Conservation (phyloP, 2,888 invertebrate species). For the Ctena decussata region DNA sequence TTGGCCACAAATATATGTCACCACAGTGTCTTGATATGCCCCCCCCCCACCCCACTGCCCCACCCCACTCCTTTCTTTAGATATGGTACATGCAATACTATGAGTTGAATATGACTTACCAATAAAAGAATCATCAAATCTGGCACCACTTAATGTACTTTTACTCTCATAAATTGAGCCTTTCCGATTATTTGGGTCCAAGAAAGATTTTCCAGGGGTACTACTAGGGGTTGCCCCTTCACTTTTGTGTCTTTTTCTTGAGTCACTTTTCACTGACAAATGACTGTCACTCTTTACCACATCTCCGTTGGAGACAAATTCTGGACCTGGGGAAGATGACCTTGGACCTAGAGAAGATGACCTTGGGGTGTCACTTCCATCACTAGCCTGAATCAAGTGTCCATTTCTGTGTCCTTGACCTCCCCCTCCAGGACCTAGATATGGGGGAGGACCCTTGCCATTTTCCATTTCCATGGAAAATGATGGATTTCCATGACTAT, state of each 20-base stretch:
- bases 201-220: slow-evolving; percentile 43
- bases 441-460: slow-evolving; percentile 46
- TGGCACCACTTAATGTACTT: slow-evolving; percentile 71
- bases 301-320: slow-evolving; percentile 16
- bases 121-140: slow-evolving; percentile 74
- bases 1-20: too few relatives aligned
- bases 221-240: slow-evolving; percentile 56
- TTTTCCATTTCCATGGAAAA: slow-evolving; percentile 59
- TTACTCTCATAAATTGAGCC: slow-evolving; percentile 70
- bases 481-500: slow-evolving; percentile 49
- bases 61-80: too few relatives aligned
- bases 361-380: neutral
- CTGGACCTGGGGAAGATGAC: neutral
- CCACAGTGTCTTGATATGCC: too few relatives aligned
- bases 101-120: slow-evolving; percentile 66
- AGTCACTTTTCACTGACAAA: slow-evolving; percentile 32
- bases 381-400: neutral
- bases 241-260: slow-evolving; percentile 67
- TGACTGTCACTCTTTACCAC: slow-evolving; percentile 26
- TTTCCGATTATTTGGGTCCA: slow-evolving; percentile 65
- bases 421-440: slow-evolving; percentile 24
- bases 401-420: neutral
- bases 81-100: too few relatives aligned
- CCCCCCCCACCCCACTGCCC: too few relatives aligned
- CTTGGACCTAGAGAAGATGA: neutral